Evolutionary conservation across 2,888 invertebrate species (phyloP), one percentile per base, ranked within the genome.

Genomic region (Ectemnius lituratus): DNA sequence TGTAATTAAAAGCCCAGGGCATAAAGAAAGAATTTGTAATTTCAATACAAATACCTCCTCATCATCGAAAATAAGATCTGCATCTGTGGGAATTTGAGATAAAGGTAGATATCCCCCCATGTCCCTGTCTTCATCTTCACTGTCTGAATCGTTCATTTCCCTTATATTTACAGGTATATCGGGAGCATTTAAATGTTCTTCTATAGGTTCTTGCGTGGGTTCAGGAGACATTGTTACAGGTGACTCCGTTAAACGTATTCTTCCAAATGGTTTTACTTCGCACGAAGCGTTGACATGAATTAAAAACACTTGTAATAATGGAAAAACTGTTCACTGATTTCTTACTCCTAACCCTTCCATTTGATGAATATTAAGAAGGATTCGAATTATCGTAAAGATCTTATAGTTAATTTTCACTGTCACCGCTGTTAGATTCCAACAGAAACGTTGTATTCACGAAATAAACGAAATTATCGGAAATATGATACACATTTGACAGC

Each of bases 151-250:
- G 63, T 85, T 87, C n/a, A 60, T 62, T 8, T 75, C 83, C 67
- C 85, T 81, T 27, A 78, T 69, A 49, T 82, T 79, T 8, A 84
- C 46, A 27, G 77, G 68, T 52, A 82, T 67, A 70, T 87, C 87
- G 6, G 88, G 82, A 16, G 82, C 79, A 65, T 74, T 85, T 47
- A 89, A 80, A 70, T 76, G 85, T 70, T 88, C 87, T 45, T 88
- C 84, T 18, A 85, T 73, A 20, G 89, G 88, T 74, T 89, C 88
- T 75, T 89, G 88, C 1, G 86, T 87, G 47, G 89, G 89, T 72
- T 89, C 89, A 27, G 89, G 89, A 68, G 89, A 86, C 89, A 89
- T 89, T 80, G 62, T 85, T 75, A 69, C 62, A 52, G n/a, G 16
- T 16, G 6, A 16, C 5, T 37, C 8, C 37, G 52, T 52, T 16